Evolutionary conservation across 2,113 vertebrate species (phyloP).

Genomic region (Suncus etruscus): DNA sequence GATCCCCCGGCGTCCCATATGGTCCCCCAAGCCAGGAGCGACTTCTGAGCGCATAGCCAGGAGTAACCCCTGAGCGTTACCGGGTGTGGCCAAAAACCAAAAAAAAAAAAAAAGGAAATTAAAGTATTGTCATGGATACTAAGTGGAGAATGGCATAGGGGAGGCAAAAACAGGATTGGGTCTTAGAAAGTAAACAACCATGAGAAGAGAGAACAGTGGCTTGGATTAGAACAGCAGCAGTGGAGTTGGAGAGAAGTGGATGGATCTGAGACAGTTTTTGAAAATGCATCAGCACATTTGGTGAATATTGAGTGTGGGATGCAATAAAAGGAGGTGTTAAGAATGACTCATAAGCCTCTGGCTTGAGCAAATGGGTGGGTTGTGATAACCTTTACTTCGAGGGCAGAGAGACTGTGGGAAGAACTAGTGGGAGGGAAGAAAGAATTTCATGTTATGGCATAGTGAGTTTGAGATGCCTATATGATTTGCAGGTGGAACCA

Average conservation of each 20-base stretch:
- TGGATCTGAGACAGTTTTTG: neutral
- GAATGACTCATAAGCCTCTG: conserved; percentile 70
- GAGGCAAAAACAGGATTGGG: neutral
- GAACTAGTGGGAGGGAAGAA: conserved; percentile 11
- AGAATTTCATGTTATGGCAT: neutral
- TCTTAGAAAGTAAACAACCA: neutral
- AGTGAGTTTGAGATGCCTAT: neutral
- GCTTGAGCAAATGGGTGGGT: conserved; percentile 17
- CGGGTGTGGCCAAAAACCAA: too few species aligned
- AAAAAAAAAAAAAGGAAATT: too few species aligned
- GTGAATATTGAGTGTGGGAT: neutral
- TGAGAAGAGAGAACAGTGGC: neutral
- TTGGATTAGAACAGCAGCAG: neutral
- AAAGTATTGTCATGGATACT: neutral
- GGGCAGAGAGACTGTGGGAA: conserved; percentile 38
- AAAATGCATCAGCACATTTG: neutral
- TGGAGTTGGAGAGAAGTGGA: conserved; percentile 14
- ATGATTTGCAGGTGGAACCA: neutral
- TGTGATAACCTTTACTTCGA: conserved; percentile 35
- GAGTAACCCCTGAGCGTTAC: too few species aligned
- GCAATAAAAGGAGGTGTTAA: conserved; percentile 41
- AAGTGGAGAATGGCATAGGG: neutral
- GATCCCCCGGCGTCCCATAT: too few species aligned
- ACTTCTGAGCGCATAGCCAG: too few species aligned
- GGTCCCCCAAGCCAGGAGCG: too few species aligned